phyloP scores from a whole-genome alignment of 30 jellyfish, hydroid and myxozoan species.

The Cassiopea andromeda region DNA sequence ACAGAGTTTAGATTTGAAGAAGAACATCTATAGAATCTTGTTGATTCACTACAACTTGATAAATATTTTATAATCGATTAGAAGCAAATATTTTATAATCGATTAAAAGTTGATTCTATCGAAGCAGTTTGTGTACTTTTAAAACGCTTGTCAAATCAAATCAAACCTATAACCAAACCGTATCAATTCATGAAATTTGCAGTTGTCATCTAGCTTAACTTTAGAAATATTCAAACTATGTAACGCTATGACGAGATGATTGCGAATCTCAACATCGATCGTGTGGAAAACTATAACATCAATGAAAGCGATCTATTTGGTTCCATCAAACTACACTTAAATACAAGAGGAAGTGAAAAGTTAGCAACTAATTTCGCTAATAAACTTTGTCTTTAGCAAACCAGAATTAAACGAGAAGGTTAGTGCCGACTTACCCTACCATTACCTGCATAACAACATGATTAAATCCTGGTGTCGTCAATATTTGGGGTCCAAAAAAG shows the following conservation, averaged over 20 bases:
- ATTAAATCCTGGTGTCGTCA: not conserved
- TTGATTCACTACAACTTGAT: too few species aligned
- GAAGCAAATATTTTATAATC: too few species aligned
- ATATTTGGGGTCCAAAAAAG: not conserved
- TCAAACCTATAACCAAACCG: too few species aligned
- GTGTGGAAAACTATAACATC: not conserved
- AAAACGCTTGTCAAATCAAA: too few species aligned
- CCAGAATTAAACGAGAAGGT: not conserved
- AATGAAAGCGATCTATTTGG: not conserved
- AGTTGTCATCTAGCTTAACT: too few species aligned
- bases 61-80: too few species aligned
- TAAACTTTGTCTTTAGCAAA: constrained; percentile 3
- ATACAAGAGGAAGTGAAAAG: not conserved
- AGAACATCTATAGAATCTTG: too few species aligned
- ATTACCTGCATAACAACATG: not conserved
- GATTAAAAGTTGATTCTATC: too few species aligned
- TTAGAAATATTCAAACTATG: too few species aligned
- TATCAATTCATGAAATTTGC: too few species aligned
- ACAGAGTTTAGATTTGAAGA: too few species aligned
- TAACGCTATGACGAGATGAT: not conserved
- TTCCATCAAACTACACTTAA: not conserved
- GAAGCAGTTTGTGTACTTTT: too few species aligned
- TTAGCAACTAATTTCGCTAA: not conserved
- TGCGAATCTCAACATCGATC: not conserved
- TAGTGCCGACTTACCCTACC: not conserved